phyloP scores from a whole-genome alignment of 2,113 vertebrate genomes.

The Phalacrocorax brasilianus region DNA sequence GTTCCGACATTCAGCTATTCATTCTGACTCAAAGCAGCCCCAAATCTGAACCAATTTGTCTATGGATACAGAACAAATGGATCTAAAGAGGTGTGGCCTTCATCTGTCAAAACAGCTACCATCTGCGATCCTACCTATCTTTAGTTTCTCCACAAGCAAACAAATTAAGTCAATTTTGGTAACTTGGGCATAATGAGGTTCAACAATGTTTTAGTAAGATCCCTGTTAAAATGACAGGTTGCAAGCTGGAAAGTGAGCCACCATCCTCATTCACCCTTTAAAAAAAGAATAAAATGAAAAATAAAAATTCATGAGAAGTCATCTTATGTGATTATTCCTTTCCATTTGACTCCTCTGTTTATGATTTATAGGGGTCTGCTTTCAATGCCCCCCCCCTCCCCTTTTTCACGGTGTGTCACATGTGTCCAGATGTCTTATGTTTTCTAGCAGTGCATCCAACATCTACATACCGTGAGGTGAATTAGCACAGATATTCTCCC shows the following conservation, averaged over 20 bases:
- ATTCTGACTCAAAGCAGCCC: not conserved
- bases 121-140: not conserved
- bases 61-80: not conserved
- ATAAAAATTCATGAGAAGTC: not conserved
- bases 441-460: not conserved
- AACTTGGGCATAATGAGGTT: not conserved
- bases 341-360: not conserved
- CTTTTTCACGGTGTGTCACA: not conserved
- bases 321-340: not conserved
- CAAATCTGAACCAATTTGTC: not conserved
- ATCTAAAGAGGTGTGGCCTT: not conserved
- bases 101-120: conserved; percentile 20
- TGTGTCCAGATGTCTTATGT: not conserved
- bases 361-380: not conserved
- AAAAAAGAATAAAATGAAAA: not conserved
- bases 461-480: not conserved
- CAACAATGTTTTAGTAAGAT: not conserved
- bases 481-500: not conserved
- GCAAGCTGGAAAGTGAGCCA: not conserved
- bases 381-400: not conserved
- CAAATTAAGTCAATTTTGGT: conserved; percentile 1
- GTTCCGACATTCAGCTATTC: not conserved
- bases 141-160: conserved; percentile 1
- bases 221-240: not conserved
- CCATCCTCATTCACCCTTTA: too few species aligned